These are phyloP conservation scores for Smutsia gigantea DNA, from an alignment of 2,797 vertebrate genomes.

Conservation along the genomic window DNA sequence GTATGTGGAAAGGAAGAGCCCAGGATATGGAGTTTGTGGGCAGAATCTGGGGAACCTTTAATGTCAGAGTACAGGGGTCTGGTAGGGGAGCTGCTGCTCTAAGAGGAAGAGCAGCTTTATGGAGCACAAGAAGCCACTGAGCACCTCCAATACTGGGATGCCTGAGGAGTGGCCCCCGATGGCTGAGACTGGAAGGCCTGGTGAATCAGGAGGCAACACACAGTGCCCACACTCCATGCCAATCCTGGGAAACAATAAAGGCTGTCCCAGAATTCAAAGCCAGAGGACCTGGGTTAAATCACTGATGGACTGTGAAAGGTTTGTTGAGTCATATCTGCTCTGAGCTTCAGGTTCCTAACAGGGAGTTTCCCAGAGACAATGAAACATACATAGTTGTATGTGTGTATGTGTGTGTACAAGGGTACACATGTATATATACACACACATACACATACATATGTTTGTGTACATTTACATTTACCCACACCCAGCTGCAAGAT, in stretches of 20 bases:
- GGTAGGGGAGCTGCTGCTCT: neutral
- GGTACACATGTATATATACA: neutral
- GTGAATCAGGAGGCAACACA: neutral
- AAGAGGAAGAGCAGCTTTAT: fast-evolving
- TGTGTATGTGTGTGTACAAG: neutral
- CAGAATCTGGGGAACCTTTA: neutral
- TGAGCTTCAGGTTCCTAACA: neutral
- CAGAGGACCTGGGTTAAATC: neutral
- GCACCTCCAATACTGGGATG: neutral
- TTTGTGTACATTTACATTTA: neutral
- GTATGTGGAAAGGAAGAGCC: neutral
- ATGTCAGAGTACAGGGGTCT: neutral
- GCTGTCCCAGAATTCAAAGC: neutral
- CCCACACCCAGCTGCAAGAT: neutral
- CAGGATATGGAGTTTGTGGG: neutral
- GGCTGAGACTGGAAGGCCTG: neutral
- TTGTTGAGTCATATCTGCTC: neutral
- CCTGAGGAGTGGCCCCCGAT: neutral
- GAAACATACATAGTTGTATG: neutral
- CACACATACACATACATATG: neutral
- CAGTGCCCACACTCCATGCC: neutral
- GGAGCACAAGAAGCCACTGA: neutral
- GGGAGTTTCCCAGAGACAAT: neutral
- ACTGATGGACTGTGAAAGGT: neutral
- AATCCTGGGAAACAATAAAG: neutral